A percentile compares a stretch with the other conserved stretches of the same genome.
These are phyloP conservation scores for Crotalus horridus DNA, from an alignment of 2,113 vertebrate species.

Conservation along the genomic window DNA sequence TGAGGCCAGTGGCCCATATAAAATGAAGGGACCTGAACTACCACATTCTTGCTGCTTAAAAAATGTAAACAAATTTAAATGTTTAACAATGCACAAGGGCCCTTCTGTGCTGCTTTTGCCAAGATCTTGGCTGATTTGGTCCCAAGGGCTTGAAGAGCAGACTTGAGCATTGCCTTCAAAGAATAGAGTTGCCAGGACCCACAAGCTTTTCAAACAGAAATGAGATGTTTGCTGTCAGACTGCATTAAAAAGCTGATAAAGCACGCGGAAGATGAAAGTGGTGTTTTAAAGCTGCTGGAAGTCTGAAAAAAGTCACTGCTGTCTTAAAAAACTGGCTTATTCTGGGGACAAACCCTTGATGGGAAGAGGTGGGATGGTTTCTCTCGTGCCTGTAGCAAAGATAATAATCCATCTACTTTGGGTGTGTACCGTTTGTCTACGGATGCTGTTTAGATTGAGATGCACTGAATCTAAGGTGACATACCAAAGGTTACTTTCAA, in stretches of 20 bases:
- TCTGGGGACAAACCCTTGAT: not conserved
- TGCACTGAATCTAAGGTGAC: not conserved
- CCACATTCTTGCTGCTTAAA: not conserved
- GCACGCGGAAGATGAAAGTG: not conserved
- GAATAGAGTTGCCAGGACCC: not conserved
- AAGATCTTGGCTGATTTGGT: not conserved
- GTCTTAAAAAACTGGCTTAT: not conserved
- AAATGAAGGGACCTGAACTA: not conserved
- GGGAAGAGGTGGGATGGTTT: not conserved
- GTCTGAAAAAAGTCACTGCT: not conserved
- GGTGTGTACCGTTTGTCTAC: not conserved
- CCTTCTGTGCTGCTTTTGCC: not conserved
- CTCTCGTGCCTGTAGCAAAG: not conserved
- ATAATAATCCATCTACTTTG: not conserved
- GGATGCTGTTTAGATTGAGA: not conserved
- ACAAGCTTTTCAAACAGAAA: not conserved
- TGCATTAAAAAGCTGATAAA: not conserved
- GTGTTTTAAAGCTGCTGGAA: constrained; percentile 7
- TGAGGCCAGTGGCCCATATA: rapidly evolving
- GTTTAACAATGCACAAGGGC: not conserved
- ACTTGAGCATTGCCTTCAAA: not conserved
- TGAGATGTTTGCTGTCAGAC: not conserved
- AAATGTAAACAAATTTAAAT: not conserved
- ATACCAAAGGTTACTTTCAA: not conserved
- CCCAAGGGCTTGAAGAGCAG: not conserved